Evolutionary conservation across 2,888 invertebrate species (phyloP), one percentile per base, ranked within the genome.

Genomic region (Drosophila antonietae): DNA sequence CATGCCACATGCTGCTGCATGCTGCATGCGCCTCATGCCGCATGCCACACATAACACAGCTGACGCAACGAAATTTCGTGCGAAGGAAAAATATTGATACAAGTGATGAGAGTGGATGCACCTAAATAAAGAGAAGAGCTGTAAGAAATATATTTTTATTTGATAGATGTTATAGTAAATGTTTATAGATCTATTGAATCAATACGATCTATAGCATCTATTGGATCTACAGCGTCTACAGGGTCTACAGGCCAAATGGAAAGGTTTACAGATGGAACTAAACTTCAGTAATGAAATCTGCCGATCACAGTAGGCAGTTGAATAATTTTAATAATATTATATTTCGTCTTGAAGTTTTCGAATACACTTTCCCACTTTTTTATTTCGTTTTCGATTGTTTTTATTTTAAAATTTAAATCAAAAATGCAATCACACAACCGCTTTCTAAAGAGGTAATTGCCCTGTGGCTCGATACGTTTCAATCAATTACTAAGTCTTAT

Each of bases 21-120:
- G 60, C 46, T 18, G 53, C 83, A 88, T 88, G 83, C 80, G 83
- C 80, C 88, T 78, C 88, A 68, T 83, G 83, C 81, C 88, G 85
- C 88, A 71, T 69, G 69, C 61, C 44, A 58, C 60, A 60, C 68
- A 53, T 39, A 41, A 10, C 41, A 56, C 74, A 74, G 73, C 73
- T 74, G 73, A 68, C 68, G 46, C 51, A 47, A 18, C 12, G 15
- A 57, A 43, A 46, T 46, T 44, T 44, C 49, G 64, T 41, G 49
- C n/a, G 20, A 14, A 18, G 8, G 2, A 14, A 43, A 43, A n/a
- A 68, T 52, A 58, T 68, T 68, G 59, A 58, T 18, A 14, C 68
- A 58, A 68, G 44, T 51, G 75, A 23, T 23, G 52, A 41, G 28
- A 18, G 47, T 6, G 4, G 18, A n/a, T 52, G 60, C 43, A 23